phyloP scores from a whole-genome alignment of 2,888 invertebrate species.

The Punctoribates punctum region DNA sequence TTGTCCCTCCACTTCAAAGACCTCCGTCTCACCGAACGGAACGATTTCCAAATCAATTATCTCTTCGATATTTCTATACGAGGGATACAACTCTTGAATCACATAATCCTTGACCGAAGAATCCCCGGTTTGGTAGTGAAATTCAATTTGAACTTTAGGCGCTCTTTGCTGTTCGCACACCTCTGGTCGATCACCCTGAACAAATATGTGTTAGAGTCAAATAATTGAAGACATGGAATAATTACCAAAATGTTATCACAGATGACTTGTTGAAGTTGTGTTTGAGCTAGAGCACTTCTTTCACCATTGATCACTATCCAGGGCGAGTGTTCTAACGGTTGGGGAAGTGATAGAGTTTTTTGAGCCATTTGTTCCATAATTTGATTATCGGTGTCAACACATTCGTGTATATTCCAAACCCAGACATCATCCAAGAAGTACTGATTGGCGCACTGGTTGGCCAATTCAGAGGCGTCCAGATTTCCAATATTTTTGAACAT shows the following conservation, averaged over 20 bases:
- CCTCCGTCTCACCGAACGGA: slow-evolving; percentile 25
- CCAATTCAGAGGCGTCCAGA: not conserved
- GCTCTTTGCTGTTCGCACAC: not conserved
- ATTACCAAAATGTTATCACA: slow-evolving; percentile 28
- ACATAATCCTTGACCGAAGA: not conserved
- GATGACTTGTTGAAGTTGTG: not conserved
- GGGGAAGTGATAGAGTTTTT: not conserved
- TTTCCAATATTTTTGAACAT: slow-evolving; percentile 34
- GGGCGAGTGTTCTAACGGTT: slow-evolving; percentile 15
- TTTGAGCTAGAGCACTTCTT: slow-evolving; percentile 12
- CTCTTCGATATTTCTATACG: slow-evolving; percentile 37
- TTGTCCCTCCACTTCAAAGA: not conserved
- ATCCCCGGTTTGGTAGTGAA: slow-evolving; percentile 34
- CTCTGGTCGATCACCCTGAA: slow-evolving; percentile 24
- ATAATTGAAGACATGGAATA: not conserved
- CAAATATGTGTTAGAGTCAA: not conserved
- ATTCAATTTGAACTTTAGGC: slow-evolving; percentile 35
- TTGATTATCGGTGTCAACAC: not conserved
- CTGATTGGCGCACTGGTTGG: not conserved
- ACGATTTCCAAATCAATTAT: slow-evolving; percentile 36
- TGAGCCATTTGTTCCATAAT: slow-evolving; percentile 17
- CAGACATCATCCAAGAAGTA: slow-evolving; percentile 7
- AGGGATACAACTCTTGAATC: slow-evolving; percentile 26
- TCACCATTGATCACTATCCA: slow-evolving; percentile 36
- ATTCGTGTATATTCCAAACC: no score